Evolutionary conservation across 2,797 vertebrate genomes (phyloP).

Genomic region (Necrosyrtes monachus): DNA sequence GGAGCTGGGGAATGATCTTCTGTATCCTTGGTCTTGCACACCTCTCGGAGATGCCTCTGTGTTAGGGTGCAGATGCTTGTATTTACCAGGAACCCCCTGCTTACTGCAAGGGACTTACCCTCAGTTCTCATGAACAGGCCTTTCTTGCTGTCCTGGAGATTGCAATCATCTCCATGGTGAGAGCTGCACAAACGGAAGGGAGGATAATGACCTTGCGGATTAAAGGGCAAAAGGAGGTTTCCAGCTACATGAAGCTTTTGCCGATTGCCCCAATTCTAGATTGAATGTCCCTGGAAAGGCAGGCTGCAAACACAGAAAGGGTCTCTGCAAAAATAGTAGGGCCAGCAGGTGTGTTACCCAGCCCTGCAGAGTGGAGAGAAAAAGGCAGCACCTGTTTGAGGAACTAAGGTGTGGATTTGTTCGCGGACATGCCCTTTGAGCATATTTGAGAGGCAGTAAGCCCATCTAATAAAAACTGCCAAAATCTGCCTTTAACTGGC

Average conservation of each 20-base stretch:
- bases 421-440: not conserved
- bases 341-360: not conserved
- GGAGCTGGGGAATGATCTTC: not conserved
- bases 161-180: constrained; percentile 24
- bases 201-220: not conserved
- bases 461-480: not conserved
- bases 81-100: constrained; percentile 14
- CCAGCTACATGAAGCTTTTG: not conserved
- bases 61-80: constrained; percentile 27
- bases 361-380: not conserved
- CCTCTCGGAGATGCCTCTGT: not conserved
- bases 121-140: constrained; percentile 14
- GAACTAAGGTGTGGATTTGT: constrained; percentile 34
- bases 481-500: constrained; percentile 2
- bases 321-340: not conserved
- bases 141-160: constrained; percentile 38
- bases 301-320: not conserved
- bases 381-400: not conserved
- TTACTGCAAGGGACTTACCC: not conserved
- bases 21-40: not conserved
- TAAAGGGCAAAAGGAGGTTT: constrained; percentile 34
- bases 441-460: not conserved
- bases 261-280: not conserved
- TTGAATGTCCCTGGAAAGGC: not conserved
- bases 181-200: constrained; percentile 27